Base-by-base conservation (phyloP, 1,140 invertebrate genomes). In the Uloborus diversus region DNA sequence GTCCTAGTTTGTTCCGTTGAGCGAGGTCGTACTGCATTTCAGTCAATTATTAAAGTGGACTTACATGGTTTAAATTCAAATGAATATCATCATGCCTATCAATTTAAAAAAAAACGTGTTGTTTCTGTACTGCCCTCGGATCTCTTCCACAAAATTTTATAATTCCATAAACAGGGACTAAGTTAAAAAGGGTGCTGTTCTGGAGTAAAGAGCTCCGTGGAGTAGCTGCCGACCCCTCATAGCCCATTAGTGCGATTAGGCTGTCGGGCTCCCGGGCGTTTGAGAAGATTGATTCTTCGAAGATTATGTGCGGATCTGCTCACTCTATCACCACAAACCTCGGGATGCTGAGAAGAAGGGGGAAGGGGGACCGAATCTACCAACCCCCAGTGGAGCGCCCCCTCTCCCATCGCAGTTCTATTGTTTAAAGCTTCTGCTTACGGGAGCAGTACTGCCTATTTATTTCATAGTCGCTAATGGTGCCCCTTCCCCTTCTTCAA, bases 201-300 rank as follows among this genome's bases (percentile, higher is more conserved):
- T 32, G 17, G 32, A 71, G 57, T 62, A 62, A 75, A 75, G 61
- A 75, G 70, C 70, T 59, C 57, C 70, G 37, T 75, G 28, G n/a
- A 35, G 57, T 35, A 56, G 49, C 7, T n/a, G 49, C 23, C 9
- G 32, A n/a, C 70, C 37, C 70, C 56, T 75, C 56, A 62, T 49
- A 61, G 33, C 70, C 70, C 70, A 75, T 75, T 75, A 75, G 70
- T 27, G 14, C 70, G 57, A 75, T 62, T 75, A 75, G 35, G 17
- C 70, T 75, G 59, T 62, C 70, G 70, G 59, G 68, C 56, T 73
- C 33, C 47, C 20, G 49, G 17, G 56, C 42, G 28, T 57, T 70
- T n/a, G 33, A 56, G 70, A 75, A 75, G 70, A 75, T 75, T 75
- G 70, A 75, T 75, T 75, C 57, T 62, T 61, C 57, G 25, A 75